These are phyloP conservation scores for Tipula lateralis DNA, from an alignment of 2,888 invertebrate species.

Conservation along the genomic window DNA sequence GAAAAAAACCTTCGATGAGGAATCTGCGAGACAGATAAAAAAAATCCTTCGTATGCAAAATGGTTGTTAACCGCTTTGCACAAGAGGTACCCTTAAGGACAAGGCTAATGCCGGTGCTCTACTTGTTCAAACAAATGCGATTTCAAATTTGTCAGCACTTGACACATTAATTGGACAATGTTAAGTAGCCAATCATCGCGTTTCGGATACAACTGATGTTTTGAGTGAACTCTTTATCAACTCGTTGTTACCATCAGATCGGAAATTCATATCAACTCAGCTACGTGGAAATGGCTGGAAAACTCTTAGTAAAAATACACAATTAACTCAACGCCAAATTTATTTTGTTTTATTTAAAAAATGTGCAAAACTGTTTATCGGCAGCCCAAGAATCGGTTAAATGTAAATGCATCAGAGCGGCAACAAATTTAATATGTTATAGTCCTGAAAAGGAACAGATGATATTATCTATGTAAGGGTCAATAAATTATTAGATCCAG, in stretches of 20 bases:
- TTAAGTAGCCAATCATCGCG: slow-evolving; percentile 47
- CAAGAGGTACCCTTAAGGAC: slow-evolving; percentile 49
- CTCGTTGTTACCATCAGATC: slow-evolving; percentile 44
- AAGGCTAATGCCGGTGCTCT: slow-evolving; percentile 48
- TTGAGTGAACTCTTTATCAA: slow-evolving; percentile 46
- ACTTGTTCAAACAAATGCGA: slow-evolving; percentile 47
- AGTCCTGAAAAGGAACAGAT: slow-evolving; percentile 49
- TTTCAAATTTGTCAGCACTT: slow-evolving; percentile 45
- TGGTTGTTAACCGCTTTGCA: slow-evolving; percentile 49
- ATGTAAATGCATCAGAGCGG: slow-evolving; percentile 42
- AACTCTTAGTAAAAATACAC: slow-evolving; percentile 40
- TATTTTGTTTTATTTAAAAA: slow-evolving; percentile 51
- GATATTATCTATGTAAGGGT: slow-evolving; percentile 74
- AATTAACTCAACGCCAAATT: slow-evolving; percentile 55
- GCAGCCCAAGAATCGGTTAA: slow-evolving; percentile 47
- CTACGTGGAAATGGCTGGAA: slow-evolving; percentile 48
- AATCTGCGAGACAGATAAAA: slow-evolving; percentile 41
- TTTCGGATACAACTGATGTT: slow-evolving; percentile 43
- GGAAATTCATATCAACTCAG: slow-evolving; percentile 44
- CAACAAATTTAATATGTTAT: slow-evolving; percentile 42
- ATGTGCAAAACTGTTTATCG: slow-evolving; percentile 46
- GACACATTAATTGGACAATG: slow-evolving; percentile 44
- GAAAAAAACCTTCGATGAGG: slow-evolving; percentile 43
- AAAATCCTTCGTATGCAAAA: slow-evolving; percentile 46
- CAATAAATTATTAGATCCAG: slow-evolving; percentile 94